These are phyloP conservation scores for Eucidaris tribuloides DNA, from an alignment of 35 echinoderm and acorn worm genomes.

Conservation along the genomic window DNA sequence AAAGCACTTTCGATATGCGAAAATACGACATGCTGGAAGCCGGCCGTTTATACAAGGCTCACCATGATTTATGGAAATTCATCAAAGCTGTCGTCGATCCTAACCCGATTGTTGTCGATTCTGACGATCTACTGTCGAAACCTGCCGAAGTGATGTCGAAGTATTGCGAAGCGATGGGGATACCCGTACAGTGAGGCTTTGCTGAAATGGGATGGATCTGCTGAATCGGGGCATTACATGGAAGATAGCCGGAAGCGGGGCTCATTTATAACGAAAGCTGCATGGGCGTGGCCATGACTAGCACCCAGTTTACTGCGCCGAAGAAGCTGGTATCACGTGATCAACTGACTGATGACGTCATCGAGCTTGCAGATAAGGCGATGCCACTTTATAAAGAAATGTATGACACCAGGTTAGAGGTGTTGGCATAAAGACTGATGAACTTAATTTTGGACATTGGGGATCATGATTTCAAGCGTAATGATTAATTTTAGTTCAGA, in stretches of 20 bases:
- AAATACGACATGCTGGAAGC: not conserved
- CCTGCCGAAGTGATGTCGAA: slow-evolving; percentile 20
- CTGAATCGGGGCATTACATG: not conserved
- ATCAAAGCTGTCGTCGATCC: no score
- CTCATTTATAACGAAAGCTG: not conserved
- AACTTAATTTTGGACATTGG: no score
- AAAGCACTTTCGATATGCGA: not conserved
- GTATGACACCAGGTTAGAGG: no score
- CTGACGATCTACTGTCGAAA: slow-evolving; percentile 51
- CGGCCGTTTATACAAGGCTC: slow-evolving; percentile 4
- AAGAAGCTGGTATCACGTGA: no score
- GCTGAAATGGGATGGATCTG: slow-evolving; percentile 36
- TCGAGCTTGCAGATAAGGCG: no score
- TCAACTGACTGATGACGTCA: no score
- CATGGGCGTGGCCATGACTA: not conserved
- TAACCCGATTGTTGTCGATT: slow-evolving; percentile 63
- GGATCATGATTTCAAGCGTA: no score
- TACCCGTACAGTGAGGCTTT: slow-evolving; percentile 31
- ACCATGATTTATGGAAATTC: no score
- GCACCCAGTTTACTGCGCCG: not conserved
- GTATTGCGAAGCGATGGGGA: slow-evolving; percentile 25
- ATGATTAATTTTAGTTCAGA: no score
- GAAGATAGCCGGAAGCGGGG: slow-evolving; percentile 2
- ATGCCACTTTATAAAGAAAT: no score
- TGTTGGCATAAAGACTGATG: no score